Evolutionary conservation across 2,113 vertebrate species (phyloP).

Genomic region (Pagrus major): DNA sequence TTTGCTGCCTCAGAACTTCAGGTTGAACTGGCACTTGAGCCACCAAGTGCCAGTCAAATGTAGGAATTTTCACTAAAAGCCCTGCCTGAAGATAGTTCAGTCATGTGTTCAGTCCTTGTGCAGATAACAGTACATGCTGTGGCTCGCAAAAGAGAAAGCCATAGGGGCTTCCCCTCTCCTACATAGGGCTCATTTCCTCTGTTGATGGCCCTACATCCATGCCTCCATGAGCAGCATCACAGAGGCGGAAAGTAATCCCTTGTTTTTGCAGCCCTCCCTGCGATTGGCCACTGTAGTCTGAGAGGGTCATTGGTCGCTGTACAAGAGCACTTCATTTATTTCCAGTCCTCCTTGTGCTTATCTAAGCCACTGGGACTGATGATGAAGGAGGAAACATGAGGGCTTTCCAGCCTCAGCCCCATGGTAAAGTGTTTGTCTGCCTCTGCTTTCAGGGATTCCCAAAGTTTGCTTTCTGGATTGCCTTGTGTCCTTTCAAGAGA

Average conservation of each 20-base stretch:
- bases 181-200: background rate
- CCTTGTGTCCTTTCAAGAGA: background rate
- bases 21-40: slow-evolving; percentile 1
- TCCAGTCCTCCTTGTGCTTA: slow-evolving; percentile 31
- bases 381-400: slow-evolving; percentile 11
- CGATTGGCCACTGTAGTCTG: slow-evolving; percentile 9
- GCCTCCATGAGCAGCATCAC: slow-evolving; percentile 12
- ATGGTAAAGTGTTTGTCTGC: background rate
- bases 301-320: slow-evolving; percentile 42
- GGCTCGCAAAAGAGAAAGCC: background rate
- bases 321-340: slow-evolving; percentile 43
- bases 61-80: background rate
- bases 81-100: background rate
- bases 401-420: background rate
- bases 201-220: background rate
- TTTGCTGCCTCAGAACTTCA: slow-evolving; percentile 8
- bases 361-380: slow-evolving; percentile 20
- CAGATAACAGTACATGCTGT: background rate
- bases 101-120: background rate
- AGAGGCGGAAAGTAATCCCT: slow-evolving; percentile 30
- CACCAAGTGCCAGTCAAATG: background rate
- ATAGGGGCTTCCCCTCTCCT: background rate
- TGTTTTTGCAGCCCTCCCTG: slow-evolving; percentile 5
- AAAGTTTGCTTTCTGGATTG: background rate
- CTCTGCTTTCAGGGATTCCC: background rate